Percentiles rank a stretch among this genome's conserved stretches.
Conservation (phyloP, 2,888 invertebrate species). For the Tenthredo livida region DNA sequence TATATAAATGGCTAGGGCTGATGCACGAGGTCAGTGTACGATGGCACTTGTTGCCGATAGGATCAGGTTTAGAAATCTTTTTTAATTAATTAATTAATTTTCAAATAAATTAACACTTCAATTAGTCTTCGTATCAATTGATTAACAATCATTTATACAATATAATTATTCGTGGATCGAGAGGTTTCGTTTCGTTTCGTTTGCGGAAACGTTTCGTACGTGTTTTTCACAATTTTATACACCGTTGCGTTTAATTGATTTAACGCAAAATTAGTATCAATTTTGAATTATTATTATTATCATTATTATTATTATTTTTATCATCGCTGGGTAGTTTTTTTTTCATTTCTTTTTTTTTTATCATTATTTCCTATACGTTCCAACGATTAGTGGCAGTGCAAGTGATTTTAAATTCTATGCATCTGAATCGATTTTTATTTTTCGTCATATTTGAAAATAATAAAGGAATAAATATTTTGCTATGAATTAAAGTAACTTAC, state of each 20-base stretch:
- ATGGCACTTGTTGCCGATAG: conserved; percentile 1
- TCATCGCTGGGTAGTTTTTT: background rate
- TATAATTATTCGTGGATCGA: background rate
- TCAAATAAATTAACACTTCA: background rate
- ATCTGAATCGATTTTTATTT: background rate
- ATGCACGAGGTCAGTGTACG: conserved; percentile 15
- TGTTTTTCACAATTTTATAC: background rate
- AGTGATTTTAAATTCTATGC: background rate
- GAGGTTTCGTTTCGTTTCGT: background rate
- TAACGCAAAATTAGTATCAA: background rate
- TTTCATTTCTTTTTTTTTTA: background rate
- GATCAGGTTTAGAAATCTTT: background rate
- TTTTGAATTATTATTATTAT: background rate
- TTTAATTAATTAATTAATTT: background rate
- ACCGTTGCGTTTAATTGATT: background rate
- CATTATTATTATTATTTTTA: background rate
- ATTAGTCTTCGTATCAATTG: background rate
- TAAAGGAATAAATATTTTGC: background rate
- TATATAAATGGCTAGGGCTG: conserved; percentile 16
- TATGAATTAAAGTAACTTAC: background rate
- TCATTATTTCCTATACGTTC: background rate
- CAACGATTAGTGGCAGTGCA: background rate
- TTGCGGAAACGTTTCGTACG: background rate
- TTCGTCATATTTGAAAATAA: background rate
- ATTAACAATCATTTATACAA: background rate